Conservation (phyloP, 2,113 vertebrate species). For the Urocitellus parryii region DNA sequence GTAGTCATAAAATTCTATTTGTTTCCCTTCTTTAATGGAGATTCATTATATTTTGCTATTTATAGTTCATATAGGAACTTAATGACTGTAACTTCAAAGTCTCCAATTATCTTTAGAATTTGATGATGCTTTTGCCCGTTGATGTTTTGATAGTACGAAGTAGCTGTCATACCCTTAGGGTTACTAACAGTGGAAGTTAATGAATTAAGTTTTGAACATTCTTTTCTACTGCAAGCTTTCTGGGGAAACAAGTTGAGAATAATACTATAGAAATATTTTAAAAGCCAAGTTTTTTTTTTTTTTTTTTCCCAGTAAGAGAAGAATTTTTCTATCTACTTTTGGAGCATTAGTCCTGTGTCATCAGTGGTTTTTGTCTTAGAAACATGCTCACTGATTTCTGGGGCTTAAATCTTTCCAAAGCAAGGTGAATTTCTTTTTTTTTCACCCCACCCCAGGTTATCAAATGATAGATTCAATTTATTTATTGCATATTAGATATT, state of each 20-base stretch:
- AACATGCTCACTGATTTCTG: not conserved
- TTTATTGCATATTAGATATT: too few relatives aligned
- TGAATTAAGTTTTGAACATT: not conserved
- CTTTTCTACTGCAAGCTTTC: not conserved
- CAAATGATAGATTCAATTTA: too few relatives aligned
- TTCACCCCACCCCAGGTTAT: too few relatives aligned
- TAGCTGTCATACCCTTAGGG: not conserved
- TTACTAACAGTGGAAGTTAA: not conserved
- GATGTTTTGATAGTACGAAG: not conserved
- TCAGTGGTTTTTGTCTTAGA: not conserved
- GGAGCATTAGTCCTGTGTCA: not conserved
- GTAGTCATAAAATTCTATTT: not conserved
- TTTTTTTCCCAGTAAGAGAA: not conserved
- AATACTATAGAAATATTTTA: not conserved
- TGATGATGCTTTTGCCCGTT: not conserved
- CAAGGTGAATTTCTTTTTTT: not conserved
- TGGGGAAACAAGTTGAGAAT: not conserved
- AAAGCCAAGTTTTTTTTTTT: not conserved
- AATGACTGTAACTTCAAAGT: conserved; percentile 71
- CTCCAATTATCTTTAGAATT: conserved; percentile 53
- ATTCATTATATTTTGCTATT: conserved; percentile 70
- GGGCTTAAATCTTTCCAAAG: not conserved
- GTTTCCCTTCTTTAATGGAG: conserved; percentile 42
- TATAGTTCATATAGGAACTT: conserved; percentile 57
- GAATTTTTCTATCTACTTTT: not conserved